These are phyloP conservation scores for Callaeas wilsoni DNA, from an alignment of 2,113 vertebrate genomes.

Conservation along the genomic window DNA sequence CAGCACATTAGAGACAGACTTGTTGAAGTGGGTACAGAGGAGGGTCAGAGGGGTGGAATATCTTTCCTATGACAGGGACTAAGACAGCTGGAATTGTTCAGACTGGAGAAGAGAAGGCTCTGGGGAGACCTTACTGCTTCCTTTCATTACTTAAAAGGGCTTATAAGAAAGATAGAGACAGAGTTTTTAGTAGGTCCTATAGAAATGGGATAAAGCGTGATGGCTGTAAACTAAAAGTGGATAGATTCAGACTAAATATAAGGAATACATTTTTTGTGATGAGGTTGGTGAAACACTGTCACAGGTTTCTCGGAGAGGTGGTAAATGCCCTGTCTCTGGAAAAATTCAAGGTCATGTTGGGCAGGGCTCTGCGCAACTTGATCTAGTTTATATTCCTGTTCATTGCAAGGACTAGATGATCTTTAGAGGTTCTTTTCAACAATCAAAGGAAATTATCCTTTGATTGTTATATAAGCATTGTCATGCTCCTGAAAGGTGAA, in stretches of 20 bases:
- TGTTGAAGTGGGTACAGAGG: too few relatives aligned
- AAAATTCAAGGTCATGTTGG: neutral
- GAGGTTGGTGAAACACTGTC: neutral
- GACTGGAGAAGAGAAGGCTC: too few relatives aligned
- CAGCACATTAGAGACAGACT: too few relatives aligned
- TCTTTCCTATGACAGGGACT: too few relatives aligned
- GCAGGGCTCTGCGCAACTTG: accelerated
- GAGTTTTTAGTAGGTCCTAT: neutral
- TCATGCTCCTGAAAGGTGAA: neutral
- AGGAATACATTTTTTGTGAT: neutral
- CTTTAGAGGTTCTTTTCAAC: neutral
- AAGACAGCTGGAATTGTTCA: too few relatives aligned
- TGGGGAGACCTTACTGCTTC: too few relatives aligned
- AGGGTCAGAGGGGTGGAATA: too few relatives aligned
- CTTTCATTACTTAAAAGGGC: neutral
- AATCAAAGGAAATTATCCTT: neutral
- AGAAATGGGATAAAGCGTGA: neutral
- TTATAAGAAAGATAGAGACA: neutral
- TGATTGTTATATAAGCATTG: neutral
- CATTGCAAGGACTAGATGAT: neutral
- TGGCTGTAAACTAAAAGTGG: neutral
- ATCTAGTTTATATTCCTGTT: neutral
- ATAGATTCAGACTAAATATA: neutral
- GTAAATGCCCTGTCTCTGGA: neutral
- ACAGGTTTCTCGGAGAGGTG: neutral